Base-by-base conservation (phyloP, 2,113 vertebrate genomes). In the Pleuronectes platessa region DNA sequence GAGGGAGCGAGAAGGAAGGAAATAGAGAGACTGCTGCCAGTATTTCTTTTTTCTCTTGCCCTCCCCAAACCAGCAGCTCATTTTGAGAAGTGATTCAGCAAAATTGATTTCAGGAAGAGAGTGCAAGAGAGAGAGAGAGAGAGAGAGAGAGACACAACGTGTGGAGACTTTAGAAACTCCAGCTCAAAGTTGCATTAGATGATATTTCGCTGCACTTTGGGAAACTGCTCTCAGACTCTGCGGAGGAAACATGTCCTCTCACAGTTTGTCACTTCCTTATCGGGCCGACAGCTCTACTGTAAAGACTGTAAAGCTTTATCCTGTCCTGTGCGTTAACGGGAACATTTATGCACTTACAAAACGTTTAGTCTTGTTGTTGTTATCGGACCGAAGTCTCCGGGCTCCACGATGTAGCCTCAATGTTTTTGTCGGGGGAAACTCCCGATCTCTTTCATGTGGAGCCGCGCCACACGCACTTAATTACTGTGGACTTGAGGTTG, bases 61-160 rank as follows among this genome's bases (percentile, higher is more conserved):
- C 40, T 71, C 54, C 70, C 81, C 42, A 83, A 90, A 89, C 83
- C 88, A 87, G 86, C 72, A 76, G 74, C 89, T 90, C 84, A 80
- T 90, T 92, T 91, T 90, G 73, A 83, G 83, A 91, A 89, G 81
- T 92, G 93, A 94, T 88, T 93, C 91, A 90, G 92, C 92, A 92
- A 86, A 91, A 92, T 89, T 83, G 82, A 87, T 90, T 86, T 88
- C 75, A 84, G 82, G 86, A 85, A 85, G 82, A 69, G 60, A 60
- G 67, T 20, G 61, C 35, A 45, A 53, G 45, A 67, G 61, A 70
- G 49, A 17, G 56, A 55, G 66, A 79, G 63, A 17, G 18, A 14
- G 49, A 1, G 78, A 23, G 68, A 78, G 40, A 27, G 42, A 31
- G 21, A 64, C 31, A 58, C 71, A 74, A 83, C 59, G 86, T 82